These are phyloP conservation scores for Sebastes taczanowskii DNA, from an alignment of 2,797 vertebrate species.

Conservation along the genomic window DNA sequence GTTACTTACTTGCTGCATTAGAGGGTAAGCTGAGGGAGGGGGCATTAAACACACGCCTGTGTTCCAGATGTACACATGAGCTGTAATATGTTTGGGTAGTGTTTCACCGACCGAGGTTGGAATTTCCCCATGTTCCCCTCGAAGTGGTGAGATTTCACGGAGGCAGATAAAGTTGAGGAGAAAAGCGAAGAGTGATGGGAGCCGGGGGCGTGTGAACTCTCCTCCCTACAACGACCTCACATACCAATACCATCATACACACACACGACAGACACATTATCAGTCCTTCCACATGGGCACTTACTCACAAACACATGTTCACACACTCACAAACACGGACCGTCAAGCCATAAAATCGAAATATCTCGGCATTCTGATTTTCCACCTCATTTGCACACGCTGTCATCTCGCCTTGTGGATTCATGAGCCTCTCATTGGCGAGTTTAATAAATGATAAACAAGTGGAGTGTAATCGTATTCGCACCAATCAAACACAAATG, in stretches of 20 bases:
- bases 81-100: background rate
- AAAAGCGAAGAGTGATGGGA: conserved; percentile 26
- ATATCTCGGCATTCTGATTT: conserved; percentile 1
- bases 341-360: background rate
- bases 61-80: conserved; percentile 37
- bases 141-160: conserved; percentile 35
- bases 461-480: conserved; percentile 24
- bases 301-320: conserved; percentile 17
- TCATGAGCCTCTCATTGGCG: conserved; percentile 10
- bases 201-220: conserved; percentile 38
- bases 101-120: background rate
- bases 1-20: background rate
- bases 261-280: conserved; percentile 23
- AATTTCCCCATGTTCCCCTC: conserved; percentile 6
- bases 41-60: background rate
- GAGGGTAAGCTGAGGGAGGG: background rate
- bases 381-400: background rate
- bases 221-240: conserved; percentile 27
- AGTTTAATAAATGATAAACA: conserved; percentile 34
- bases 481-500: background rate
- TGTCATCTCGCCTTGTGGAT: background rate
- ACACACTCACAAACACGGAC: background rate
- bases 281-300: conserved; percentile 5
- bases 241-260: conserved; percentile 33
- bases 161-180: conserved; percentile 34